Base-by-base conservation (phyloP, 2,888 invertebrate species). In the Tortricodes alternella region DNA sequence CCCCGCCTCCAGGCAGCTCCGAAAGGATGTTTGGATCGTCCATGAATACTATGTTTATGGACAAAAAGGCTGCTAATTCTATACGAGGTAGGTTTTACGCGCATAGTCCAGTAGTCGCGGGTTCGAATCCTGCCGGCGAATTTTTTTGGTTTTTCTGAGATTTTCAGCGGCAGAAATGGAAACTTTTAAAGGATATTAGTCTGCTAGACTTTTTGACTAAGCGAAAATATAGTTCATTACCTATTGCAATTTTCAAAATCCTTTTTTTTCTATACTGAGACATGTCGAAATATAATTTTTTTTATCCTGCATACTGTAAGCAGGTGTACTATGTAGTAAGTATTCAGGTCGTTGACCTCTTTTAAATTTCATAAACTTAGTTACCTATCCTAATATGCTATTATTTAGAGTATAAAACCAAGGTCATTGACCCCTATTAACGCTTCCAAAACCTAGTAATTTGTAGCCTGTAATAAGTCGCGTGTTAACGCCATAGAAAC, bases 11-110 rank as follows among this genome's bases (percentile, higher is more conserved):
- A 0, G 85, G 88, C 9, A 80, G 77, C 65, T 82, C 83, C 59
- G 89, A 89, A 37, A 84, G 85, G n/a, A 84, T 90, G 79, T 85
- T 86, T 62, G 86, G 89, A 44, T 80, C 91, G 0, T 83, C 85
- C 0, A 79, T 91, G 58, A 79, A 86, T 16, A 86, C 85, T 23
- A 86, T 90, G 85, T 92, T 91, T 56, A 92, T 92, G 80, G 92
- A 93, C 66, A 89, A 92, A 76, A 93, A 93, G 76, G 92, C 90
- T 59, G 93, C 92, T 51, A 94, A 94, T 76, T 93, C 93, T 46
- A 94, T 94, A 64, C 84, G 94, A 93, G 94, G 94, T 94, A 91
- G 39, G 8, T 13, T 1, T 11, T 1, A 6, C n/a, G n/a, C n/a
- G n/a, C n/a, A n/a, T n/a, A n/a, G n/a, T n/a, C n/a, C n/a, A n/a